These are phyloP conservation scores for Onthophagus sagittarius DNA, from an alignment of 2,888 invertebrate genomes.

Conservation along the genomic window DNA sequence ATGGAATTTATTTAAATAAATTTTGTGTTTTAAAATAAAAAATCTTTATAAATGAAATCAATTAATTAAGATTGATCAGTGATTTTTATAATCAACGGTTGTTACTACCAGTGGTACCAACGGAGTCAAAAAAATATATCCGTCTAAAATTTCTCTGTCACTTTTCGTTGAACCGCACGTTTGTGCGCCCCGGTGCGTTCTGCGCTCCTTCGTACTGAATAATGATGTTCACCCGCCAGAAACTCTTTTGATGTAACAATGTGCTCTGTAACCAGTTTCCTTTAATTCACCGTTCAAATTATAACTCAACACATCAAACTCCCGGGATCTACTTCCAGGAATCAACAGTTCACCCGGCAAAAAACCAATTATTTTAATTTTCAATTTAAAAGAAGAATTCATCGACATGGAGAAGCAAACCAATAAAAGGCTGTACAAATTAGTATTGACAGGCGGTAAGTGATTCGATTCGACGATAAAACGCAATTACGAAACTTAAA, in stretches of 20 bases:
- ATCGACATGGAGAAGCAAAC: background rate
- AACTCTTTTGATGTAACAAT: background rate
- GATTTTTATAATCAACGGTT: too few species aligned
- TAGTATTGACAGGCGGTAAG: slow-evolving; percentile 88
- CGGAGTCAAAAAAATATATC: too few species aligned
- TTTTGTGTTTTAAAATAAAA: too few species aligned
- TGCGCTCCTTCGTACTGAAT: background rate
- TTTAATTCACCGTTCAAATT: background rate
- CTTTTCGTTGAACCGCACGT: background rate
- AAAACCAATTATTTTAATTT: background rate
- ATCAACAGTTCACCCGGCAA: background rate
- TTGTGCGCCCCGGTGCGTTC: background rate
- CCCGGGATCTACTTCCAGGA: background rate
- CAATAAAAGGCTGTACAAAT: slow-evolving; percentile 73
- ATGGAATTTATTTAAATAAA: too few species aligned
- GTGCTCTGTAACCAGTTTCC: background rate
- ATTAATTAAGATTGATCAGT: too few species aligned
- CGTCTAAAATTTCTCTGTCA: background rate
- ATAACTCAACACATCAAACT: background rate
- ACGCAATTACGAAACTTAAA: background rate
- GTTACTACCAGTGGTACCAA: too few species aligned
- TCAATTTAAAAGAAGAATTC: background rate
- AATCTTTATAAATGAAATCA: too few species aligned
- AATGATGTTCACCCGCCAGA: background rate
- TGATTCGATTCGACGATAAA: slow-evolving; percentile 25